Conservation (phyloP, 2,888 invertebrate genomes). For the Tenthredo scrophulariae region DNA sequence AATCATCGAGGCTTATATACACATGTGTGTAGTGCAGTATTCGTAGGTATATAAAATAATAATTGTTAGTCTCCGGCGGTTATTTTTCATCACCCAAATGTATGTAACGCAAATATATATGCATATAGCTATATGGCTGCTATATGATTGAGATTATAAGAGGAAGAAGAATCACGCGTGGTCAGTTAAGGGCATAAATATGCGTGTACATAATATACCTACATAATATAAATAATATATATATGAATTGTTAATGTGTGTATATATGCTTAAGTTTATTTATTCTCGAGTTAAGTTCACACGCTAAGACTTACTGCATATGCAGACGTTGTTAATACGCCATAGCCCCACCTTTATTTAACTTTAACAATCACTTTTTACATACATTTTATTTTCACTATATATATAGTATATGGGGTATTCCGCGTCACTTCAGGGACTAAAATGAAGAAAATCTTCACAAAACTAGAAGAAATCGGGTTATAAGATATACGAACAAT, state of each 20-base stretch:
- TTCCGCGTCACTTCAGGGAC: too few species aligned
- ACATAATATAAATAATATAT: neutral
- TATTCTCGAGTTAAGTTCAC: conserved; percentile 45
- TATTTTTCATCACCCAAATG: neutral
- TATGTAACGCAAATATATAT: neutral
- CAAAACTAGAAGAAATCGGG: too few species aligned
- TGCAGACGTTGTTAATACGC: too few species aligned
- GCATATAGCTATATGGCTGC: neutral
- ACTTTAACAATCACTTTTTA: conserved; percentile 7
- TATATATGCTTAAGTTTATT: conserved; percentile 10
- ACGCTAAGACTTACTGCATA: conserved; percentile 3
- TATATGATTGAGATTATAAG: conserved; percentile 18
- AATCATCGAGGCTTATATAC: neutral
- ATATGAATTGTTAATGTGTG: neutral
- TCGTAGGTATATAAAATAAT: neutral
- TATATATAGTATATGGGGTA: too few species aligned
- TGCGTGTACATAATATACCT: too few species aligned
- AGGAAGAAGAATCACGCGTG: neutral
- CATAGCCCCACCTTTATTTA: conserved; percentile 37
- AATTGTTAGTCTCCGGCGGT: conserved; percentile 26
- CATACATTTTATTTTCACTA: too few species aligned
- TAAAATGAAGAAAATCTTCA: too few species aligned
- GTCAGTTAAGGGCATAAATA: neutral
- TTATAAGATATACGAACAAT: too few species aligned
- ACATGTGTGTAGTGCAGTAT: neutral